phyloP scores from a whole-genome alignment of 2,797 vertebrate genomes.

The Galaxias olidus region DNA sequence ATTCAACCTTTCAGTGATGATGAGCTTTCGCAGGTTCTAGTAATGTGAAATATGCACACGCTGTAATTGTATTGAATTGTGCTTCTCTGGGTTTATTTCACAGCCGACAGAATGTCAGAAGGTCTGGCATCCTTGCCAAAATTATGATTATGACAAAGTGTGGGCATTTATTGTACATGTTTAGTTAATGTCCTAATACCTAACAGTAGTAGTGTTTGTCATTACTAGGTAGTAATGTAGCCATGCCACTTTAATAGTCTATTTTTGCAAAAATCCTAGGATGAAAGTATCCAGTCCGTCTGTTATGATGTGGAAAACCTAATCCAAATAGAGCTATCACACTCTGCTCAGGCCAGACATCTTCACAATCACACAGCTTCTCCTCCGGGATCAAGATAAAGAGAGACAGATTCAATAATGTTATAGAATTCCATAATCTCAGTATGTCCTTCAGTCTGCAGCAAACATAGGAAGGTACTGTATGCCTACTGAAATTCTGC shows the following conservation, averaged over 20 bases:
- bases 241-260: no score
- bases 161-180: no score
- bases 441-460: constrained; percentile 40
- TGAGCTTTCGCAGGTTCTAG: constrained; percentile 69
- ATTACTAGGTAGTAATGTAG: no score
- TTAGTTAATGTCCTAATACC: no score
- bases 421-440: constrained; percentile 59
- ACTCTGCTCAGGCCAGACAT: constrained; percentile 55
- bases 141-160: no score
- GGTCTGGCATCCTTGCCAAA: no score
- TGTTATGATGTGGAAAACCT: constrained; percentile 39
- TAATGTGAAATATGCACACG: constrained; percentile 60
- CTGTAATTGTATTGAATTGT: constrained; percentile 50
- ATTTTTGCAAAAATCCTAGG: no score
- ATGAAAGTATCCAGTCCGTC: no score
- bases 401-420: constrained; percentile 55
- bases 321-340: constrained; percentile 63
- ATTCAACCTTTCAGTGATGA: constrained; percentile 82
- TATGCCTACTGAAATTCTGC: constrained; percentile 17
- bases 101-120: neutral
- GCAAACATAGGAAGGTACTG: constrained; percentile 31
- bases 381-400: constrained; percentile 56
- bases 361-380: constrained; percentile 57
- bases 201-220: no score
- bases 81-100: constrained; percentile 40